Base-by-base conservation (phyloP, 2,888 invertebrate genomes). In the Sinotaia quadrata region DNA sequence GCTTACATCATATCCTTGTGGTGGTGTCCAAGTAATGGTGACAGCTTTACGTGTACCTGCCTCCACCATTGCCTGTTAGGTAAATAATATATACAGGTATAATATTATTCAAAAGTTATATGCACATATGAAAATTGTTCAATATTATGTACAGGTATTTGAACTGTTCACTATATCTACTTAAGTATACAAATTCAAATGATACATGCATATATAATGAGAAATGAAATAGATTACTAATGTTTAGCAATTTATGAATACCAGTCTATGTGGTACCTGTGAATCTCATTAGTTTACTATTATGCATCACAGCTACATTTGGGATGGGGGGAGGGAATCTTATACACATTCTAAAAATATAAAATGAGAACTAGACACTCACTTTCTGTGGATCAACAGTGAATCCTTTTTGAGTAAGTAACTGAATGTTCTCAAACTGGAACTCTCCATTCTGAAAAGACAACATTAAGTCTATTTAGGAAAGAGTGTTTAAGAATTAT, bases 381-480 rank as follows among this genome's bases (percentile, higher is more conserved):
- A 87, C 87, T 82, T 85, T 88, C 59, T 79, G 81, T 51, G 86
- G 86, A 21, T 87, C 87, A 31, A 88, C 78, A 54, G 72, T 84
- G 67, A 88, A 87, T 18, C 87, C 87, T 73, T 85, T 84, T 4
- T 77, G 72, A 27, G 77, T 69, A 4, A 88, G 72, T 3, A 72
- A 67, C 57, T 82, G 81, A 3, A 84, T 51, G 72, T 85, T 87
- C 34, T 88, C 88, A 78, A 88, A 85, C 44, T 76, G 76, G 77
- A 84, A 88, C 68, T 88, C 88, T 56, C 87, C 88, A 81, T 87
- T 87, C 88, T 88, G 81, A 41, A 76, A 77, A 68, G 24, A 61
- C 31, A 59, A 44, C 33, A n/a, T n/a, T n/a, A n/a, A n/a, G n/a
- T n/a, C n/a, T n/a, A n/a, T n/a, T n/a, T n/a, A n/a, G n/a, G n/a